These are phyloP conservation scores for Meandrina meandrites DNA, from an alignment of 92 coral and sea anemone species.

Conservation along the genomic window DNA sequence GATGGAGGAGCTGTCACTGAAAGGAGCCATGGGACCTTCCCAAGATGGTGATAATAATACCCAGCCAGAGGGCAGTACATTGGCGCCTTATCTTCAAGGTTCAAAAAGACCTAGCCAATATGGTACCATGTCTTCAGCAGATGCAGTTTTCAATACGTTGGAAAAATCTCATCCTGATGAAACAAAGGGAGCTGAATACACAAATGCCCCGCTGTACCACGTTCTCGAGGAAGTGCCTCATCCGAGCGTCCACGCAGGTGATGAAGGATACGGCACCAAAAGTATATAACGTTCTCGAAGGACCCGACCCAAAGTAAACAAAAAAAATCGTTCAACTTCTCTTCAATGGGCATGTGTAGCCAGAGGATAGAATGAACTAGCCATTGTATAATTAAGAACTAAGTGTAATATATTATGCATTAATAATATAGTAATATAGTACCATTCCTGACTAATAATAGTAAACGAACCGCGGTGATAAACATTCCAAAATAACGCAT, in stretches of 20 bases:
- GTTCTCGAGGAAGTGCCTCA: not conserved
- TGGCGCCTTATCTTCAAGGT: not conserved
- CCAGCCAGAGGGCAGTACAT: not conserved
- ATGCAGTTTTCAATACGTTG: not conserved
- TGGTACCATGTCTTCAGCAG: not conserved
- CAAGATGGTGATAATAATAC: not conserved
- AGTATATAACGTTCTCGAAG: not conserved
- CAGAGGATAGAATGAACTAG: not conserved
- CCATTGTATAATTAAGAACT: not conserved
- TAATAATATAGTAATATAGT: no score
- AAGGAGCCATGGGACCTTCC: not conserved
- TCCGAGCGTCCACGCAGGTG: not conserved
- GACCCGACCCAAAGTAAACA: not conserved
- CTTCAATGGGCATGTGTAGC: not conserved
- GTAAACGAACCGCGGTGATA: no score
- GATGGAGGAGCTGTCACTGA: not conserved
- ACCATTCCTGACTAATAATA: no score
- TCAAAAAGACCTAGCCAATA: not conserved
- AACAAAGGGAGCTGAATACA: not conserved
- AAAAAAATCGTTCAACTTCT: no score
- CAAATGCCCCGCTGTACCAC: not conserved
- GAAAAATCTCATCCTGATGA: not conserved
- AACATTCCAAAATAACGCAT: no score
- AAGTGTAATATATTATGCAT: no score
- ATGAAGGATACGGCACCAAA: not conserved